Percentiles rank a stretch among this genome's conserved stretches.
These are phyloP conservation scores for Amazona guildingii DNA, from an alignment of 2,113 vertebrate genomes.

Conservation along the genomic window DNA sequence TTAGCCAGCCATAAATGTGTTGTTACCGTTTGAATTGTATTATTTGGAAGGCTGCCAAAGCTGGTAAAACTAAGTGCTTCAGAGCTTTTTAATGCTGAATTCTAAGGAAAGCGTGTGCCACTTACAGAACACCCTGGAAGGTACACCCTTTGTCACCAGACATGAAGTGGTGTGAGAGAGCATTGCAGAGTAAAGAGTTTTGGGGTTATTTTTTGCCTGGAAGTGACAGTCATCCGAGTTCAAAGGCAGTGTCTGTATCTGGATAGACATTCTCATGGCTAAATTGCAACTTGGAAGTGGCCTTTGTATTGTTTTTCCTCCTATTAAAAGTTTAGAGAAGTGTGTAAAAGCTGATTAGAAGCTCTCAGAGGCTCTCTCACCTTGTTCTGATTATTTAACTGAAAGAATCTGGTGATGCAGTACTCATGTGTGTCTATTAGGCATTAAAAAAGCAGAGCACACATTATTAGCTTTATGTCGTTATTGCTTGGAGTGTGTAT, in stretches of 20 bases:
- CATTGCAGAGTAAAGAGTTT: neutral
- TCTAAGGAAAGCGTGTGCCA: neutral
- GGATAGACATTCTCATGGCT: neutral
- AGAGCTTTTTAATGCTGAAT: neutral
- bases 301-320: neutral
- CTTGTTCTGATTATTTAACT: neutral
- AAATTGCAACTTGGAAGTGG: neutral
- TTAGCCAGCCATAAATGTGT: neutral
- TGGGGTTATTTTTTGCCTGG: accelerated
- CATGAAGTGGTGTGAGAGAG: accelerated
- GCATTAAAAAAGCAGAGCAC: neutral
- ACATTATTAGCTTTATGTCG: neutral
- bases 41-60: neutral
- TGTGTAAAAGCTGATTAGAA: neutral
- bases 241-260: neutral
- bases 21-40: neutral
- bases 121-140: neutral
- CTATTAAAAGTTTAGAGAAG: neutral
- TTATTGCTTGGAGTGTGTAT: neutral
- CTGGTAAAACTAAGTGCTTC: neutral
- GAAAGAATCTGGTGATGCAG: neutral
- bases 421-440: neutral
- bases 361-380: neutral
- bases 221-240: neutral
- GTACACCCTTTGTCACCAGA: neutral